These are phyloP conservation scores for Caenorhabditis sp. DNA, from an alignment of 2,888 invertebrate genomes.

Conservation along the genomic window DNA sequence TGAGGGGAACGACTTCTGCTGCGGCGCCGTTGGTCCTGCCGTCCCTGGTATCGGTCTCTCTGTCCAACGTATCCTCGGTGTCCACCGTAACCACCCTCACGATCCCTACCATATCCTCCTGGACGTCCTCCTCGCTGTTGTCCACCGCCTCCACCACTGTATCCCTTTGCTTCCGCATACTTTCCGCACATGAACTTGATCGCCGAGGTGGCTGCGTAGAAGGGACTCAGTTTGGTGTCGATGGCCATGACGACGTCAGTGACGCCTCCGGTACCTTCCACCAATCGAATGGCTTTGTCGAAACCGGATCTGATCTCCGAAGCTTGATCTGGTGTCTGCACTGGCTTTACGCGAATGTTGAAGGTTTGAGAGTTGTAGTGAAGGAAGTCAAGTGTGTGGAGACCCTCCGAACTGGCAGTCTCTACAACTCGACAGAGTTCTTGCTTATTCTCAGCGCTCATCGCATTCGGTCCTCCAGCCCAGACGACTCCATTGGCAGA, in stretches of 20 bases:
- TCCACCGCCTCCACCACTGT: neutral
- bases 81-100: neutral
- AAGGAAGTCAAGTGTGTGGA: slow-evolving; percentile 10
- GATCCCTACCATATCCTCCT: neutral
- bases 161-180: slow-evolving; percentile 5
- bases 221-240: slow-evolving; percentile 43
- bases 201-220: slow-evolving; percentile 5
- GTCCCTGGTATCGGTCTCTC: neutral
- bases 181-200: slow-evolving; percentile 12
- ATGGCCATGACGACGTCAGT: slow-evolving; percentile 47
- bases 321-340: neutral
- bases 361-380: slow-evolving; percentile 39
- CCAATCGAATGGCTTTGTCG: slow-evolving; percentile 42
- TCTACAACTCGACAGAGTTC: slow-evolving; percentile 46
- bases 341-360: neutral
- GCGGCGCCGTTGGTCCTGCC: neutral
- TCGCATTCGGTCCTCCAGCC: slow-evolving; percentile 9
- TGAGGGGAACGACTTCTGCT: slow-evolving; percentile 2
- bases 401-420: slow-evolving; percentile 34
- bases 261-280: slow-evolving; percentile 11
- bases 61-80: neutral
- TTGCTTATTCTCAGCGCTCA: neutral
- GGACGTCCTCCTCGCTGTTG: slow-evolving; percentile 10
- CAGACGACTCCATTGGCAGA: slow-evolving; percentile 11
- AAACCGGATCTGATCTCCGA: slow-evolving; percentile 56